Base-by-base conservation (phyloP, 2,797 vertebrate species). In the Mormyrus hasselquistii region DNA sequence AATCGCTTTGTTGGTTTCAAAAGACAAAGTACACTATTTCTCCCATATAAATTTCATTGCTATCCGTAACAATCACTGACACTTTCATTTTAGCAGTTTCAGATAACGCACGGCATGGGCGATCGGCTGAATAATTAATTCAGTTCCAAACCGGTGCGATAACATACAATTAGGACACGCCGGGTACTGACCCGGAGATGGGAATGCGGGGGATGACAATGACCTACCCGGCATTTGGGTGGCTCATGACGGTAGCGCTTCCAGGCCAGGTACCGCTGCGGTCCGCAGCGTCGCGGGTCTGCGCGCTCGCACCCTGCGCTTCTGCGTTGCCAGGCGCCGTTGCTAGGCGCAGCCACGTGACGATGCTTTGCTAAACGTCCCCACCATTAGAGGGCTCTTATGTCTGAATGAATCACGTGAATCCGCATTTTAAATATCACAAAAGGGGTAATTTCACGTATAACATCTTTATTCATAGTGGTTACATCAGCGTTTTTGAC, bases 321-420 rank as follows among this genome's bases (percentile, higher is more conserved):
- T 69, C 73, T 29, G 93, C 90, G 93, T 93, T 93, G 93, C 95
- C 92, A 94, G 93, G 91, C 76, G 73, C 41, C 91, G 97, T 97
- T 97, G 95, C 97, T 94, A 97, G 95, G 96, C 93, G 91, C 93
- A 91, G 91, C 93, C 95, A 96, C 95, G 94, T 96, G 94, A 96
- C 93, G n/a, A 92, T 92, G 93, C 94, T 91, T 89, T 91, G 89
- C 91, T 90, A 86, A 86, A 88, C 9, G 92, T 5, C 92, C 90
- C 92, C 44, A 9, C 83, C 49, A 14, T 69, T 69, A 69, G 2
- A 69, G 9, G 25, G 25, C 62, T 69, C 22, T 65, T 12, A 69
- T 29, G 62, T 29, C 62, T 69, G 10, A 14, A 25, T 69, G 9
- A 65, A 7, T 25, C 22, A 65, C 22, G 22, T 9, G 22, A 69